Evolutionary conservation across 2,113 vertebrate genomes (phyloP), one percentile per base, ranked within the genome.

Genomic region (Melanerpes formicivorus): DNA sequence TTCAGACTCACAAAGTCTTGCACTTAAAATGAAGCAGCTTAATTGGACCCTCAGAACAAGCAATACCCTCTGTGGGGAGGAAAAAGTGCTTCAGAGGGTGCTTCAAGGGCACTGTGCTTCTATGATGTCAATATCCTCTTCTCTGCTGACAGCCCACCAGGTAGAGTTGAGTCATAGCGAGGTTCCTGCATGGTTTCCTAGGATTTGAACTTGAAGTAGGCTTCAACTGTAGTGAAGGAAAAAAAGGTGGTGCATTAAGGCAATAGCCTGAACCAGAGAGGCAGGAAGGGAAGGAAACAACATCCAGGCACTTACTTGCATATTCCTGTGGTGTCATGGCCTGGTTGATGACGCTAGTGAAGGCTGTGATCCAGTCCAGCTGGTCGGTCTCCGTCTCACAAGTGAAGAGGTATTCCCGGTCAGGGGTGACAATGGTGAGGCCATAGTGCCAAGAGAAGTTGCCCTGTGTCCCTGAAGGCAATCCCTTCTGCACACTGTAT

Each of bases 301-400:
- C 63, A 50, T 69, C 37, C 34, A 62, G 32, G 5, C 30, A 85
- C 96, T 98, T 95, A 99, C 99, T 98, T 78, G 98, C 97, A 94
- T 98, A 98, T 75, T 99, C 99, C 96, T 99, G 98, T 2, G 98
- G 98, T 16, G 98, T 98, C 99, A 99, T 99, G 73, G 88, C 93
- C 58, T 97, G 95, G 30, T 71, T 96, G 69, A 99, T 96, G 91
- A 99, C 74, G 0, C 96, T 71, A 14, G 87, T 97, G 95, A 99
- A 99, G 86, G 96, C 97, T n/a, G 95, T 80, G 17, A 98, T 88
- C 98, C 99, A 99, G 15, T 98, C 98, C 91, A 97, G 95, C 88
- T 98, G 98, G 23, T 99, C 99, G 18, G 29, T 17, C 92, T 99
- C 98, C 0, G 97, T 97, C 95, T 99, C 98, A 0, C 99, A 99